Conservation (phyloP, 2,113 vertebrate genomes). For the Camelus bactrianus region DNA sequence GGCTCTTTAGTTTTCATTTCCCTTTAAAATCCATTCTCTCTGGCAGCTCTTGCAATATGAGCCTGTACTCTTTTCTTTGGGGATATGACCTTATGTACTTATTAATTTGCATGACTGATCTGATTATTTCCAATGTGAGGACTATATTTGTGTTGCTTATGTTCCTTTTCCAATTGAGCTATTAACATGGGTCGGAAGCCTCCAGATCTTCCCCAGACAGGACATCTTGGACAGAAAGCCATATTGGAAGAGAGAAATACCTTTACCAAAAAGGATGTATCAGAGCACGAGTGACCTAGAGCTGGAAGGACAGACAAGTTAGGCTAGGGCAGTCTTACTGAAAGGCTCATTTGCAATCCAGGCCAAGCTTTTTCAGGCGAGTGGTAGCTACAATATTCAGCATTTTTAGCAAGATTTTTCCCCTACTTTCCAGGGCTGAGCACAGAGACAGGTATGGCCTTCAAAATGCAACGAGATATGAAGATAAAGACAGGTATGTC, state of each 20-base stretch:
- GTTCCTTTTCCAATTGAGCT: constrained; percentile 63
- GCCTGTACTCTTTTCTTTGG: constrained; percentile 52
- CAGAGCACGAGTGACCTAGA: background rate
- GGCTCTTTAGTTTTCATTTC: constrained; percentile 51
- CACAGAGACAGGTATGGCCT: constrained; percentile 38
- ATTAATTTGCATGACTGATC: constrained; percentile 75
- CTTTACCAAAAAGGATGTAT: background rate
- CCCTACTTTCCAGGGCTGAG: background rate
- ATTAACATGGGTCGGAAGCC: constrained; percentile 46
- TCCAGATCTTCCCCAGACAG: background rate
- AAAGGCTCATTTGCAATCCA: constrained; percentile 57
- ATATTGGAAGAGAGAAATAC: background rate
- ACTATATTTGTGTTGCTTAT: constrained; percentile 60
- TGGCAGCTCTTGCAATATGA: constrained; percentile 49
- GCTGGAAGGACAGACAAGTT: background rate
- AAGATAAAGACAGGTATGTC: constrained; percentile 64
- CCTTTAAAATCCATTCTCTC: constrained; percentile 44
- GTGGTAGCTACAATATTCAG: background rate
- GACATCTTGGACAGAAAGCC: background rate
- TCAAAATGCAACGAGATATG: constrained; percentile 60
- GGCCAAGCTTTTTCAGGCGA: background rate
- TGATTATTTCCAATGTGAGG: constrained; percentile 67
- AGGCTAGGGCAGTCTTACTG: background rate
- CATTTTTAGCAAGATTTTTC: constrained; percentile 48
- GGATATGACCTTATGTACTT: constrained; percentile 59